Base-by-base conservation (phyloP, 2,888 invertebrate genomes). In the Germaria angustata region DNA sequence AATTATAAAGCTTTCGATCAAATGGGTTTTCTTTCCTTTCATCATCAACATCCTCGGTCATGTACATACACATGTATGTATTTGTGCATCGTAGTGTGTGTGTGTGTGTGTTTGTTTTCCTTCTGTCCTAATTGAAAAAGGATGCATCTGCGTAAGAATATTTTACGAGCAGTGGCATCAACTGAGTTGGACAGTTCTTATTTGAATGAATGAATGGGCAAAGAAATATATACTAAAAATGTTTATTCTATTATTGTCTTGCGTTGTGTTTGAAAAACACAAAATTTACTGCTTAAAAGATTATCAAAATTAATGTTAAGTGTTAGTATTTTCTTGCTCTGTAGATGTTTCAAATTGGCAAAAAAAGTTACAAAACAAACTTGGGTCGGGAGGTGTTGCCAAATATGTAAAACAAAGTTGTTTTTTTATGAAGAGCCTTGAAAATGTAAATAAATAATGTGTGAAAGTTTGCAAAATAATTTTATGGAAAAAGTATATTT, bases 231-330 rank as follows among this genome's bases (percentile, higher is more conserved):
- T n/a, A 13, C 15, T n/a, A 34, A 53, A 63, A 69, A 69, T n/a
- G 17, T 22, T 55, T 28, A 36, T 46, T 49, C n/a, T 17, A 22
- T 17, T 44, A 20, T 32, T 20, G 55, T 55, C 36, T 68, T 20
- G 2, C 49, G n/a, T 15, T 24, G 20, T 36, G 66, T 69, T 69
- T 77, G 61, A 34, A 61, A 68, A 63, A 63, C 61, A 61, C 69
- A 55, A 79, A 77, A 59, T 75, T 79, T 44, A 69, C 34, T 75
- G 51, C 73, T 81, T 72, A 76, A 73, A 61, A 66, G 78, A 68
- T 85, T 80, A 84, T 85, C 72, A 72, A 85, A n/a, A 85, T 84
- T 84, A 84, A 68, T 61, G 71, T 57, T 46, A 75, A 81, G 71
- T 73, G 61, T 61, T 76, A 46, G 15, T 41, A 46, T 69, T 61